These are phyloP conservation scores for Vultur gryphus DNA, from an alignment of 2,797 vertebrate genomes.

Conservation along the genomic window DNA sequence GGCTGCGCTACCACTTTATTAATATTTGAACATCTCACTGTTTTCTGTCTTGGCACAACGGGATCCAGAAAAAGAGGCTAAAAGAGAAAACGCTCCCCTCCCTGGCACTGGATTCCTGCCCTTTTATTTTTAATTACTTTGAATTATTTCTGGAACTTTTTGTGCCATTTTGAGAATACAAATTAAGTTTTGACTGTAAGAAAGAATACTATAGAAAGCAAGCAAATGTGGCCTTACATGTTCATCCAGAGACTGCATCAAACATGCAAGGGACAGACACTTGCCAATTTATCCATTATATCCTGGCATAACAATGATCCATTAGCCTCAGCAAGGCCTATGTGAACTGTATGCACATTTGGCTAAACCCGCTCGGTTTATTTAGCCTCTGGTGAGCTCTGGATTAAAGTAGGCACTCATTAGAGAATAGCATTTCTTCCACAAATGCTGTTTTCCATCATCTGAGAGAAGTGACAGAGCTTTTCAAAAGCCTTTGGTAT, in stretches of 20 bases:
- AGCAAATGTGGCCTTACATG: constrained; percentile 28
- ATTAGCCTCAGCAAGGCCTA: constrained; percentile 63
- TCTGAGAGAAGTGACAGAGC: constrained; percentile 17
- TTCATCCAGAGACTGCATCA: constrained; percentile 36
- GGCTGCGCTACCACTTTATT: constrained; percentile 62
- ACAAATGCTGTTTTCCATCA: constrained; percentile 39
- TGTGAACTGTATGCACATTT: constrained; percentile 62
- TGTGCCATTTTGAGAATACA: constrained; percentile 42
- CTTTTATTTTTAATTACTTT: constrained; percentile 69
- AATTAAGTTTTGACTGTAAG: constrained; percentile 46
- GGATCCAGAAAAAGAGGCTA: constrained; percentile 49
- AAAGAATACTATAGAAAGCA: constrained; percentile 10
- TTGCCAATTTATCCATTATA: constrained; percentile 67
- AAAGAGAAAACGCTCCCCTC: constrained; percentile 35
- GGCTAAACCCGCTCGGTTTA: constrained; percentile 57
- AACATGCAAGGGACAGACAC: constrained; percentile 47
- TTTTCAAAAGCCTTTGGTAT: constrained; percentile 39
- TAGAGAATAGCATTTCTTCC: constrained; percentile 54
- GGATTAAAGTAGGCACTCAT: constrained; percentile 54
- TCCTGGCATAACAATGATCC: constrained; percentile 58
- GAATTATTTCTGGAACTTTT: constrained; percentile 64
- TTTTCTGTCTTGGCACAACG: constrained; percentile 57
- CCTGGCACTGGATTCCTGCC: constrained; percentile 17
- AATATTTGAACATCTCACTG: constrained; percentile 67
- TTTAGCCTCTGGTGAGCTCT: constrained; percentile 63